Conservation (phyloP, 2,888 invertebrate genomes). For the Conchocele bisecta region DNA sequence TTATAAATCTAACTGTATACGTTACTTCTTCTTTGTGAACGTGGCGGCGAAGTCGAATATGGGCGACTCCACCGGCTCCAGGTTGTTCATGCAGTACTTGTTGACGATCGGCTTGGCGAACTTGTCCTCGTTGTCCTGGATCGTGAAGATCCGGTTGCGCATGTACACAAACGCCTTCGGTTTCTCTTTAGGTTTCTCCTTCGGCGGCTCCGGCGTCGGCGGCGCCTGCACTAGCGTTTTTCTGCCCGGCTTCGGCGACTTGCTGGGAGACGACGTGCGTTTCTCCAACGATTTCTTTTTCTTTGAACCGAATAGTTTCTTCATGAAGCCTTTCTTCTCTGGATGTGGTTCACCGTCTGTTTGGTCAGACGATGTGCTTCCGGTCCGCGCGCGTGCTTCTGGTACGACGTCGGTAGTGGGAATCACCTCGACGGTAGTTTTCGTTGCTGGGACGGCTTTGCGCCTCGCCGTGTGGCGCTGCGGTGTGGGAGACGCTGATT, state of each 20-base stretch:
- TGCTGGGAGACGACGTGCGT: constrained; percentile 50
- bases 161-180: constrained; percentile 75
- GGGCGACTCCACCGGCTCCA: constrained; percentile 33
- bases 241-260: constrained; percentile 39
- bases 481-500: constrained; percentile 53
- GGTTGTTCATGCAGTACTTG: constrained; percentile 51
- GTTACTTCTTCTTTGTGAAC: constrained; percentile 50
- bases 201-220: constrained; percentile 33
- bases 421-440: constrained; percentile 36
- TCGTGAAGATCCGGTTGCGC: constrained; percentile 73
- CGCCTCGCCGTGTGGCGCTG: constrained; percentile 37
- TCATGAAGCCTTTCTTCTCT: constrained; percentile 72
- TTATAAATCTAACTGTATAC: too few species aligned
- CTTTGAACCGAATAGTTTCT: constrained; percentile 72
- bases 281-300: constrained; percentile 69
- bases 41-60: constrained; percentile 56
- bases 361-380: constrained; percentile 56
- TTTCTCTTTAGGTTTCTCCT: constrained; percentile 64
- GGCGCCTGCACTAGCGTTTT: constrained; percentile 46
- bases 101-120: constrained; percentile 53
- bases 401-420: constrained; percentile 30
- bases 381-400: constrained; percentile 41
- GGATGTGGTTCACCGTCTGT: constrained; percentile 60
- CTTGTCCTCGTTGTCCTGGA: constrained; percentile 62
- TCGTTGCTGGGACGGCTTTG: constrained; percentile 10